Percentiles rank a stretch among this genome's conserved stretches.
phyloP scores from a whole-genome alignment of 2,888 invertebrate genomes.

The Trypoxylon attenuatum region DNA sequence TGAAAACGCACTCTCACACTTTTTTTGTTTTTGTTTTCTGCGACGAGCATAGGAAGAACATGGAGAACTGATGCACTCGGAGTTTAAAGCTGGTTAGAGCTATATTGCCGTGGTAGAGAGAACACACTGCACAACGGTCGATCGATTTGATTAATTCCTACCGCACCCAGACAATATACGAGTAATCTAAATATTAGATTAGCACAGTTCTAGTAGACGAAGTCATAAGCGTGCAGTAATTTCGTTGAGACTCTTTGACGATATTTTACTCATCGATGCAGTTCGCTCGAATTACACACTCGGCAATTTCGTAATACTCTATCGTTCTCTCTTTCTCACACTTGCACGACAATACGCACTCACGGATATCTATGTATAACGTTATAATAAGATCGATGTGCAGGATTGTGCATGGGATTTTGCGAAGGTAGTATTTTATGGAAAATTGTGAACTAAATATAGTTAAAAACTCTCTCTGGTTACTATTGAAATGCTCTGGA shows the following conservation, averaged over 20 bases:
- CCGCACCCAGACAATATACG: slow-evolving; percentile 18
- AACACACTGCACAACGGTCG: too few species aligned
- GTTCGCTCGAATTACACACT: background rate
- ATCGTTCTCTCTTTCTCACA: too few species aligned
- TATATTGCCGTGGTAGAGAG: slow-evolving; percentile 29
- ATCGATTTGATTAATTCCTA: too few species aligned
- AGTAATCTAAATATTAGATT: slow-evolving; percentile 19
- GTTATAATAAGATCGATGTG: slow-evolving; percentile 22
- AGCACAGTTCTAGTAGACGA: slow-evolving; percentile 14
- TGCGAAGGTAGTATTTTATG: slow-evolving; percentile 6
- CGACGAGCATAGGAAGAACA: slow-evolving; percentile 26
- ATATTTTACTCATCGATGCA: too few species aligned
- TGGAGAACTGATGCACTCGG: slow-evolving; percentile 19
- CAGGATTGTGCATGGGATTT: slow-evolving; percentile 6
- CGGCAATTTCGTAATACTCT: background rate
- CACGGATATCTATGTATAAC: background rate
- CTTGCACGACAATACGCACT: background rate
- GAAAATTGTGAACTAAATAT: slow-evolving; percentile 1
- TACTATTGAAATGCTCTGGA: background rate
- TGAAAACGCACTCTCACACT: slow-evolving; percentile 27
- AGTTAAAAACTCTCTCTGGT: slow-evolving; percentile 11
- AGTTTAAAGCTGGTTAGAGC: slow-evolving; percentile 22
- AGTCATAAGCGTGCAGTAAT: slow-evolving; percentile 10
- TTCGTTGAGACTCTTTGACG: slow-evolving; percentile 16
- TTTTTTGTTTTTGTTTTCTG: too few species aligned